Conservation (phyloP, 2,888 invertebrate species). For the Caenorhabditis zanzibari region DNA sequence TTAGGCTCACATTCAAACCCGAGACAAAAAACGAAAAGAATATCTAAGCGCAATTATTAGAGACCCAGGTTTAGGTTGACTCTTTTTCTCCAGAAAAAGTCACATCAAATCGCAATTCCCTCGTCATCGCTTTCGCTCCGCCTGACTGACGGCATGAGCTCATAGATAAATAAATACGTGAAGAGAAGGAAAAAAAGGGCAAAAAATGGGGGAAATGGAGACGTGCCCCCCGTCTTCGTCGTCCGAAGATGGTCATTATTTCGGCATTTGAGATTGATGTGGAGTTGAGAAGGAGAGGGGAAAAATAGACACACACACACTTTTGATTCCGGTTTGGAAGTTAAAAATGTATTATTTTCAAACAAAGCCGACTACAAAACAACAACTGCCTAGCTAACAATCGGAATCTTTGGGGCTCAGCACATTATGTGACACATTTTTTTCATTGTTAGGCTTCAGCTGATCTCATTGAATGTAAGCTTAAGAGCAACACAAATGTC, state of each 20-base stretch:
- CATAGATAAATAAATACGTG: slow-evolving; percentile 36
- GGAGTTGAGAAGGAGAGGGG: not conserved
- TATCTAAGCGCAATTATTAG: slow-evolving; percentile 1
- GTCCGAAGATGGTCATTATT: slow-evolving; percentile 36
- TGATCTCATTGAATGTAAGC: not conserved
- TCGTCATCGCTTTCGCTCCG: slow-evolving; percentile 40
- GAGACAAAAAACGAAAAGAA: slow-evolving; percentile 1
- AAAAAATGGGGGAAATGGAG: slow-evolving; percentile 26
- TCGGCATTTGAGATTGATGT: slow-evolving; percentile 49
- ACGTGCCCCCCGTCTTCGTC: slow-evolving; percentile 4
- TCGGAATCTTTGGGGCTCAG: not conserved
- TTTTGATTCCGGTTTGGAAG: slow-evolving; percentile 15
- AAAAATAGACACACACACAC: slow-evolving; percentile 1
- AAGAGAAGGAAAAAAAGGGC: slow-evolving; percentile 16
- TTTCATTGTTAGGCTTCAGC: not conserved
- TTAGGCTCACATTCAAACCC: not conserved
- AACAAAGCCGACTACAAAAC: not conserved
- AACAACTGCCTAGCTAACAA: not conserved
- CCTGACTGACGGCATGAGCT: slow-evolving; percentile 55
- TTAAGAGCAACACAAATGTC: not conserved
- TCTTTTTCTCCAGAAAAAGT: slow-evolving; percentile 13
- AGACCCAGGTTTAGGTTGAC: slow-evolving; percentile 1
- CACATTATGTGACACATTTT: not conserved
- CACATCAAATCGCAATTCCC: slow-evolving; percentile 45
- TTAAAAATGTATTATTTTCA: slow-evolving; percentile 26